Evolutionary conservation across 2,888 invertebrate species (phyloP).

Genomic region (Masnerella sp.): DNA sequence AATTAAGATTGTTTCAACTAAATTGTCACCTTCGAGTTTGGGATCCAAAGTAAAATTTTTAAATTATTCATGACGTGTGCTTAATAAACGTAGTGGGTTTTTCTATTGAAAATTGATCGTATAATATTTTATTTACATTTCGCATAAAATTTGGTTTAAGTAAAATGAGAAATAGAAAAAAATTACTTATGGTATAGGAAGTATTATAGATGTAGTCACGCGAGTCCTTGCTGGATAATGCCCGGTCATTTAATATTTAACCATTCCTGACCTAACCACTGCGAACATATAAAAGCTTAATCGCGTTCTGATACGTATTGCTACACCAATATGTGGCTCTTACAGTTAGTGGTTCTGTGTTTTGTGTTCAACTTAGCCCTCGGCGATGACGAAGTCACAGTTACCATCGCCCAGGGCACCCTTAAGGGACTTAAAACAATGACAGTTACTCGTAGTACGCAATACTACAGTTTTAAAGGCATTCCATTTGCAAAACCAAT

Average conservation of each 20-base stretch:
- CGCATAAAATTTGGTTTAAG: too few relatives aligned
- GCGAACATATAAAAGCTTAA: conserved; percentile 39
- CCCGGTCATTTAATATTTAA: conserved; percentile 52
- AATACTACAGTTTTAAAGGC: conserved; percentile 71
- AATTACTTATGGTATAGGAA: too few relatives aligned
- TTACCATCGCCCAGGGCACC: conserved; percentile 70
- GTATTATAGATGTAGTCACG: too few relatives aligned
- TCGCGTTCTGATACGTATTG: background rate
- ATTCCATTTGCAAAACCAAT: conserved; percentile 72
- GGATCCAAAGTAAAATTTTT: too few relatives aligned
- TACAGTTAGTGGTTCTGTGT: conserved; percentile 58
- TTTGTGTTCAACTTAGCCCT: conserved; percentile 44
- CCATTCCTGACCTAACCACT: conserved; percentile 27
- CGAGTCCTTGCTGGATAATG: conserved; percentile 58
- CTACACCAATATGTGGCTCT: conserved; percentile 64
- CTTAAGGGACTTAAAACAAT: conserved; percentile 68
- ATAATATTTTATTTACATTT: too few relatives aligned
- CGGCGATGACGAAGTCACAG: conserved; percentile 65
- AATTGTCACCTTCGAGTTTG: too few relatives aligned
- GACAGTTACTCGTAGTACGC: conserved; percentile 64
- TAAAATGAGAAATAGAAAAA: too few relatives aligned
- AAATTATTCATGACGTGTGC: too few relatives aligned
- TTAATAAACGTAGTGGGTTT: too few relatives aligned
- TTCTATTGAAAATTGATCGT: too few relatives aligned
- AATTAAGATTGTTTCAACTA: too few relatives aligned